A percentile compares a stretch with the other conserved stretches of the same genome.
Evolutionary conservation across 2,113 vertebrate species (phyloP).

Genomic region (Mormyrus lacerda): DNA sequence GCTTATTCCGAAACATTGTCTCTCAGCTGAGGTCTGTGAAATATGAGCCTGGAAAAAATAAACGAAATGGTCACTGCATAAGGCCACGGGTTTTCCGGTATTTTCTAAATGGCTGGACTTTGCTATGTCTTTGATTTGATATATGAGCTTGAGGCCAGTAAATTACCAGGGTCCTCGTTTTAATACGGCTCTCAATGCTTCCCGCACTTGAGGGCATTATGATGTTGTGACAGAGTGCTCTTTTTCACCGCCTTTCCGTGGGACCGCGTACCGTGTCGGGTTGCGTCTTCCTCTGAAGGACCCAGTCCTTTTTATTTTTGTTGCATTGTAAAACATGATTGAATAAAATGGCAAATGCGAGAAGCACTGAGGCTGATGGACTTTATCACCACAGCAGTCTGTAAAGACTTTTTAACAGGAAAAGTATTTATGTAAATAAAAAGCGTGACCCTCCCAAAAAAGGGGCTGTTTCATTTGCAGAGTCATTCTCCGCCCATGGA

Average conservation of each 20-base stretch:
- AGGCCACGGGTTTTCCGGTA: background rate
- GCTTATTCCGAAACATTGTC: background rate
- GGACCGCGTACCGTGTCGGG: conserved; percentile 43
- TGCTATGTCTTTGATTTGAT: background rate
- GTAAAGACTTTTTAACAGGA: conserved; percentile 32
- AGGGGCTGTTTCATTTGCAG: conserved; percentile 34
- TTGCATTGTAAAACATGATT: conserved; percentile 40
- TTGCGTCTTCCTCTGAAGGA: conserved; percentile 48
- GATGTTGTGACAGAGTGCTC: conserved; percentile 29
- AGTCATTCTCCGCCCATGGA: conserved; percentile 30
- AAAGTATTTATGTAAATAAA: no score
- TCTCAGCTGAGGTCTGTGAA: background rate
- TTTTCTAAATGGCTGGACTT: background rate
- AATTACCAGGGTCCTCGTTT: conserved; percentile 34
- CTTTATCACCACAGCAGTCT: conserved; percentile 24
- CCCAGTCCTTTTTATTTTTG: conserved; percentile 11
- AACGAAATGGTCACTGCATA: background rate
- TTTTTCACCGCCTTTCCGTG: conserved; percentile 21
- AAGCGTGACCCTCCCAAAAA: background rate
- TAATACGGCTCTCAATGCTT: conserved; percentile 37
- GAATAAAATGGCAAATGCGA: conserved; percentile 29
- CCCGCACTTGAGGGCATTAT: conserved; percentile 23
- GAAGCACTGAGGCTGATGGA: conserved; percentile 14
- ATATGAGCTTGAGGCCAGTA: conserved; percentile 7
- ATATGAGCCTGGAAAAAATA: background rate